Evolutionary conservation across 2,888 invertebrate species (phyloP), one percentile per base, ranked within the genome.

Genomic region (Hydrotaea diabolus): DNA sequence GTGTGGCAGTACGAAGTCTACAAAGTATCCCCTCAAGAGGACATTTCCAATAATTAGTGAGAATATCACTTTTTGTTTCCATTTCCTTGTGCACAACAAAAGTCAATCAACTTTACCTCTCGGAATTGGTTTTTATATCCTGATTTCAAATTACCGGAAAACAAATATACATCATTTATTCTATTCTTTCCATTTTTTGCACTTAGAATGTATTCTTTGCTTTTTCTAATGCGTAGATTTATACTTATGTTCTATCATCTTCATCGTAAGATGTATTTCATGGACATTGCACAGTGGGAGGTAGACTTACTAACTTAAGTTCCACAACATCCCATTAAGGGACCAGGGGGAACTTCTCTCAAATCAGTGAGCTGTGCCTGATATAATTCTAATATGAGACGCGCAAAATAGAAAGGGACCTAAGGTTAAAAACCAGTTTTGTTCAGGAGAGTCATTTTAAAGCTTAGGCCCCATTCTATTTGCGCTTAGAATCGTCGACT

Each of bases 91-190:
- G n/a, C 15, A n/a, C 13, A 2, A 13, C 8, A 49, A 49, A 49
- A 49, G 49, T 49, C 49, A 49, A 49, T 49, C 8, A 49, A 49
- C 49, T 49, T 49, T 49, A 49, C 15, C 49, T 26, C 23, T 26
- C 9, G 13, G 13, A 57, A 21, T 21, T 57, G 3, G 31, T 7
- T 57, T 23, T 19, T 3, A 57, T 57, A 23, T 59, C 26, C 59
- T 59, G 19, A 23, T 9, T 26, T 21, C 13, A 15, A 59, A 26
- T 21, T 55, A 55, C 19, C 55, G 59, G 59, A 59, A 26, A 23
- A 59, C 21, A 55, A 59, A 59, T 26, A 59, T 13, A 7, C 59
- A 59, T 59, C 26, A 49, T 49, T 49, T 13, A 49, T 49, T 49
- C 49, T n/a, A 49, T 49, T 43, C 11, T 43, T 43, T 13, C 43